Percentiles rank a stretch among this genome's conserved stretches.
These are phyloP conservation scores for Aradophagus sp. DNA, from an alignment of 1,140 invertebrate species.

Conservation along the genomic window DNA sequence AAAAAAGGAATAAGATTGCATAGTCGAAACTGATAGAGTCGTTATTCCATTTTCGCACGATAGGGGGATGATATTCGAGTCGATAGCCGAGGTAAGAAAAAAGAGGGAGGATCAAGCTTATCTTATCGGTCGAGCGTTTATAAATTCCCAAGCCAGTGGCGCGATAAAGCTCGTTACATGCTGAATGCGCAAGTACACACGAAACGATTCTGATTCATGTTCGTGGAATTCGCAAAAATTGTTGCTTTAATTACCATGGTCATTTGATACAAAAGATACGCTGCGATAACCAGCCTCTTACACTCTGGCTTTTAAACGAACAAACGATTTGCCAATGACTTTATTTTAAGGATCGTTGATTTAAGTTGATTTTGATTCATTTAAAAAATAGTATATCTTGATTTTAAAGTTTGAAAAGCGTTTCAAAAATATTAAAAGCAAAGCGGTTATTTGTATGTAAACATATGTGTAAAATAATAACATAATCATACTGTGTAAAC, in stretches of 20 bases:
- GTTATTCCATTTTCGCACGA: conserved; percentile 12
- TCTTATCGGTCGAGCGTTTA: conserved; percentile 59
- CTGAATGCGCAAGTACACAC: conserved; percentile 41
- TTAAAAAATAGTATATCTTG: too few relatives aligned
- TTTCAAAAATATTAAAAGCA: too few relatives aligned
- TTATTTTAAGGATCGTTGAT: too few relatives aligned
- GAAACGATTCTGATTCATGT: conserved; percentile 48
- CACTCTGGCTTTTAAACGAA: background rate
- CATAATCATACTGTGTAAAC: too few relatives aligned
- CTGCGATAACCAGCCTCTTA: background rate
- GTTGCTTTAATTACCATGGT: conserved; percentile 40
- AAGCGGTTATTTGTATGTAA: too few relatives aligned
- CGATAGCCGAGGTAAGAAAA: conserved; percentile 34
- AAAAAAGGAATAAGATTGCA: too few relatives aligned
- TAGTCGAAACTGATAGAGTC: too few relatives aligned
- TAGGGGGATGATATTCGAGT: conserved; percentile 46
- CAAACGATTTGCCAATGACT: too few relatives aligned
- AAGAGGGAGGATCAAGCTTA: conserved; percentile 44
- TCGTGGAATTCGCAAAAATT: conserved; percentile 40
- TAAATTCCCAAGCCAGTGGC: conserved; percentile 47
- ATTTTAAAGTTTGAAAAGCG: too few relatives aligned
- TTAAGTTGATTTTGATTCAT: too few relatives aligned
- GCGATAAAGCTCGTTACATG: conserved; percentile 51
- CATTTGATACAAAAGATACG: conserved; percentile 16
- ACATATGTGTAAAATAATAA: too few relatives aligned